phyloP scores from a whole-genome alignment of 2,888 invertebrate species.

The Blera fallax region DNA sequence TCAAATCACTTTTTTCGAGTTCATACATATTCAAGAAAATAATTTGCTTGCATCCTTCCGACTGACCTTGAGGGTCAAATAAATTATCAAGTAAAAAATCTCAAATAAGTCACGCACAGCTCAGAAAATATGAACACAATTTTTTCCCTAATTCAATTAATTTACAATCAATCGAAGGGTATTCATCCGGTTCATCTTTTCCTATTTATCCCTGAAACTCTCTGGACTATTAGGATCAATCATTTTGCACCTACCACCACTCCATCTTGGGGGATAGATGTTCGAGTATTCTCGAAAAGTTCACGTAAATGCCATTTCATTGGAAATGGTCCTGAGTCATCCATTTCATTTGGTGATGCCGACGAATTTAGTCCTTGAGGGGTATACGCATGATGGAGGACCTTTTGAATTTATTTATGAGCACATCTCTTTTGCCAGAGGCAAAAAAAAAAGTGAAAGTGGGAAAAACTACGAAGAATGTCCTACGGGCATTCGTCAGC shows the following conservation, averaged over 20 bases:
- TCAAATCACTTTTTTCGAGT: slow-evolving; percentile 21
- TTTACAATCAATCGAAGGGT: slow-evolving; percentile 47
- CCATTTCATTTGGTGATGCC: slow-evolving; percentile 32
- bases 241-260: slow-evolving; percentile 27
- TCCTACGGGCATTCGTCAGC: slow-evolving; percentile 17
- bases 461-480: neutral
- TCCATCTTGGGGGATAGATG: neutral
- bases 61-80: neutral
- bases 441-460: neutral
- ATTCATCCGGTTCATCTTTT: slow-evolving; percentile 43
- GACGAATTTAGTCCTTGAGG: slow-evolving; percentile 36
- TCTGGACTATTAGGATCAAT: slow-evolving; percentile 19
- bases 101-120: slow-evolving; percentile 34
- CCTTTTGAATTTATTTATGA: slow-evolving; percentile 60
- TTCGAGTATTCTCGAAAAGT: slow-evolving; percentile 12
- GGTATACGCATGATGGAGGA: slow-evolving; percentile 31
- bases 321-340: slow-evolving; percentile 43
- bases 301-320: slow-evolving; percentile 33
- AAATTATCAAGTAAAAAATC: slow-evolving; percentile 11
- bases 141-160: slow-evolving; percentile 53
- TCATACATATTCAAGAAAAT: slow-evolving; percentile 1
- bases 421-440: neutral
- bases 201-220: slow-evolving; percentile 1
- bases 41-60: neutral
- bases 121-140: slow-evolving; percentile 34